phyloP scores from a whole-genome alignment of 2,797 vertebrate genomes.

The Diplodus sargus region DNA sequence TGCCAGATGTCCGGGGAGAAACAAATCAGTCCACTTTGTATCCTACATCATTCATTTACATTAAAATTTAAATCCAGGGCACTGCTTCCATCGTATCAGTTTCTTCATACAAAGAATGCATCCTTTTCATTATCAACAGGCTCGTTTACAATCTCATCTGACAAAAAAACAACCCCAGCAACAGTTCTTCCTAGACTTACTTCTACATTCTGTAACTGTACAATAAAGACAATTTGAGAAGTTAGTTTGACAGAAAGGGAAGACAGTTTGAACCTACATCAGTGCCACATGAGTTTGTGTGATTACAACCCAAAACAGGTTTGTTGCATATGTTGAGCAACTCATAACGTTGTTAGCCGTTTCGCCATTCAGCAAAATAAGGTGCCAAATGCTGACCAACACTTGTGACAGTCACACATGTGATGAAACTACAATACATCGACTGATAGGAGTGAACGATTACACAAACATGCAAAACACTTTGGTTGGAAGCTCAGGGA shows the following conservation, averaged over 20 bases:
- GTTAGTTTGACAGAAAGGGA: slow-evolving; percentile 6
- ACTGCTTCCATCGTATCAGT: slow-evolving; percentile 64
- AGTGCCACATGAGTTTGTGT: slow-evolving; percentile 19
- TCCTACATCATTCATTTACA: slow-evolving; percentile 85
- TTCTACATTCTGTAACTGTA: slow-evolving; percentile 17
- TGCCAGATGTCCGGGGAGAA: slow-evolving; percentile 60
- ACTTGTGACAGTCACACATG: slow-evolving; percentile 68
- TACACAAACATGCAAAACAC: slow-evolving; percentile 89
- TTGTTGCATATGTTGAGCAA: slow-evolving; percentile 29
- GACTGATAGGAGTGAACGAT: slow-evolving; percentile 75
- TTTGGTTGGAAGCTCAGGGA: slow-evolving; percentile 82
- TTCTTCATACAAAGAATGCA: slow-evolving; percentile 66
- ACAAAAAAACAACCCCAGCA: slow-evolving; percentile 22
- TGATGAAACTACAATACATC: slow-evolving; percentile 75
- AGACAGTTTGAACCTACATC: slow-evolving; percentile 27
- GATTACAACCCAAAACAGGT: slow-evolving; percentile 1
- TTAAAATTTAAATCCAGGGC: slow-evolving; percentile 80
- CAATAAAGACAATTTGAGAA: slow-evolving; percentile 1
- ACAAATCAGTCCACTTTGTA: slow-evolving; percentile 85
- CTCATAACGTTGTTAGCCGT: slow-evolving; percentile 38
- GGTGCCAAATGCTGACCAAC: slow-evolving; percentile 65
- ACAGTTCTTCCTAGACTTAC: slow-evolving; percentile 11
- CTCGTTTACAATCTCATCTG: slow-evolving; percentile 39
- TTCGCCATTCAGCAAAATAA: slow-evolving; percentile 65
- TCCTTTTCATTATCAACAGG: slow-evolving; percentile 69